Conservation (phyloP, 2,797 vertebrate species). For the Sebastes cheni region DNA sequence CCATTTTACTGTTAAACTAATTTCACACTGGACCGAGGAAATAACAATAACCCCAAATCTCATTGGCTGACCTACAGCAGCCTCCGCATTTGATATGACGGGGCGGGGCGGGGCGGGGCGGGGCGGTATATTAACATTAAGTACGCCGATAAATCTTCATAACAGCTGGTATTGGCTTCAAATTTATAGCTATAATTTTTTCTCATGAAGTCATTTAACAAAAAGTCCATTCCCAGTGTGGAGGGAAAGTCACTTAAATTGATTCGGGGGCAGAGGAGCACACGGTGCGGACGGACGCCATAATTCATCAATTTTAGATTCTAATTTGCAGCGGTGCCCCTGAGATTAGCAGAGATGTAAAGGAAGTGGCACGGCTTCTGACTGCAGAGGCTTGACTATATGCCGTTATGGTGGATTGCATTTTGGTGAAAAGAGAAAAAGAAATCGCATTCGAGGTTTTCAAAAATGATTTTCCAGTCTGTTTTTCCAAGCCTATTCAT, state of each 20-base stretch:
- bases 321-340: conserved; percentile 66
- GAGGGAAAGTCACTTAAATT: conserved; percentile 71
- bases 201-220: conserved; percentile 71
- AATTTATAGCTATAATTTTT: conserved; percentile 75
- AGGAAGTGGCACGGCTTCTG: conserved; percentile 24
- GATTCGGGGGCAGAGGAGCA: conserved; percentile 64
- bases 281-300: conserved; percentile 44
- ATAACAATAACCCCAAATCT: conserved; percentile 41
- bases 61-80: conserved; percentile 46
- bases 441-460: neutral
- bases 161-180: conserved; percentile 66
- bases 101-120: conserved; percentile 18
- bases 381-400: neutral
- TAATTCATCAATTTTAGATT: conserved; percentile 74
- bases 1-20: conserved; percentile 30
- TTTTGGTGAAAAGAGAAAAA: neutral
- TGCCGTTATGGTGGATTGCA: neutral
- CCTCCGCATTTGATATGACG: conserved; percentile 41
- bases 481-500: neutral
- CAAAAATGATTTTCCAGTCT: neutral
- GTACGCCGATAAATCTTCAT: conserved; percentile 76
- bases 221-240: conserved; percentile 63
- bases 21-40: conserved; percentile 37
- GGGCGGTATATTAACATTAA: conserved; percentile 68
- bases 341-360: conserved; percentile 61